Percentiles rank a stretch among this genome's conserved stretches.
These are phyloP conservation scores for Steatornis caripensis DNA, from an alignment of 2,113 vertebrate genomes.

Conservation along the genomic window DNA sequence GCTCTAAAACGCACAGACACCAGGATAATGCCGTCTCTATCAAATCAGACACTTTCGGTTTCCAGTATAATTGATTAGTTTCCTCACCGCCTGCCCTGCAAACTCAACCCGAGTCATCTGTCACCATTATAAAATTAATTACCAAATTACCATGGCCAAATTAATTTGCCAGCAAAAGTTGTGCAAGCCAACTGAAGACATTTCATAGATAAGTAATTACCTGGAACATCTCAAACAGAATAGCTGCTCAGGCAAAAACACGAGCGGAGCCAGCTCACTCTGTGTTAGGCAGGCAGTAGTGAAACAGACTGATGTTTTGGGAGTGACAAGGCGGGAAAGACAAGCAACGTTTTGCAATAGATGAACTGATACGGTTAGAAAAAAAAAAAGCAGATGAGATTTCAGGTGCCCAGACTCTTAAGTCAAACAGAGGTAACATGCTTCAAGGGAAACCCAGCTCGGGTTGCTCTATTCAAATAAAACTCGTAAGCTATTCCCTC, in stretches of 20 bases:
- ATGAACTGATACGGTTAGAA: background rate
- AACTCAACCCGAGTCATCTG: background rate
- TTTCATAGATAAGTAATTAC: accelerated
- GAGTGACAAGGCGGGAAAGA: background rate
- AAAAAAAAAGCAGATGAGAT: background rate
- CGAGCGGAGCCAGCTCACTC: background rate
- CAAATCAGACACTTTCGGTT: background rate
- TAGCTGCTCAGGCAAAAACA: background rate
- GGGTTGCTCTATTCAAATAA: background rate
- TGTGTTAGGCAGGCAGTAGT: background rate
- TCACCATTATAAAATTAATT: background rate
- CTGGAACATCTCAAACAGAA: background rate
- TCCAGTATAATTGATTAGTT: background rate
- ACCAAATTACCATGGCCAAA: background rate
- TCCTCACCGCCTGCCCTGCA: background rate
- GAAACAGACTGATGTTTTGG: background rate
- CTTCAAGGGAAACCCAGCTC: background rate
- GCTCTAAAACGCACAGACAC: background rate
- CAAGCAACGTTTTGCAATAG: background rate
- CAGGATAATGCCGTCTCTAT: background rate
- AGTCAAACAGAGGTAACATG: background rate
- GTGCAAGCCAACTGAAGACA: background rate
- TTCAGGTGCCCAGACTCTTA: background rate
- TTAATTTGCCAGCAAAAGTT: background rate
- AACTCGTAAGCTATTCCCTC: background rate